Evolutionary conservation across 2,888 invertebrate genomes (phyloP).

Genomic region (Allophyes oxyacanthae): DNA sequence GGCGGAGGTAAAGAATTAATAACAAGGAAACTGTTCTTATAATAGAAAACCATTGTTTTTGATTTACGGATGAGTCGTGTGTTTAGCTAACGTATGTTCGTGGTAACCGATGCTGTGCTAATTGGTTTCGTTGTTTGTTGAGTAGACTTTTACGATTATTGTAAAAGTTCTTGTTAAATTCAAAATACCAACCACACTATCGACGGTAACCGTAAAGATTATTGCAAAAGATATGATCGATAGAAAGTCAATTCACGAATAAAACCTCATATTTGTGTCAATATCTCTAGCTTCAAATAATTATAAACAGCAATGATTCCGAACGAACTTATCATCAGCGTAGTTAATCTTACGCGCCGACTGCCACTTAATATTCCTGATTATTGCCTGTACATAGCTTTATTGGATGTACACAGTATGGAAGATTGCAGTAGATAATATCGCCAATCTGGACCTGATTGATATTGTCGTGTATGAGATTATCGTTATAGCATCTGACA

Average conservation of each 20-base stretch:
- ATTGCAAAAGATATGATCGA: neutral
- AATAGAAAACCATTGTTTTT: conserved; percentile 66
- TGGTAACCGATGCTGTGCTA: conserved; percentile 3
- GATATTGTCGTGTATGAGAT: conserved; percentile 53
- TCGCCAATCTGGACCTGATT: conserved; percentile 52
- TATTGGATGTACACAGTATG: conserved; percentile 31
- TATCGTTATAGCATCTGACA: conserved; percentile 50
- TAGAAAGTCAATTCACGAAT: conserved; percentile 5
- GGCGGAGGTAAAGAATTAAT: conserved; percentile 62
- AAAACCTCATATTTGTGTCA: conserved; percentile 32
- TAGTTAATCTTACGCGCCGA: conserved; percentile 24
- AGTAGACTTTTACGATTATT: neutral
- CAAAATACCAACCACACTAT: neutral
- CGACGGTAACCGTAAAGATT: neutral
- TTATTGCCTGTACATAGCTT: conserved; percentile 37
- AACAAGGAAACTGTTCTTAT: conserved; percentile 57
- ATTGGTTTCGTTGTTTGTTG: conserved; percentile 3
- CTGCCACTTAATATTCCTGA: conserved; percentile 43
- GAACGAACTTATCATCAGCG: conserved; percentile 36
- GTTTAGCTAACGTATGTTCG: neutral
- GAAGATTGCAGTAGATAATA: conserved; percentile 54
- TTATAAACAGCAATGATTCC: conserved; percentile 34
- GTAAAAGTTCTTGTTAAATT: neutral
- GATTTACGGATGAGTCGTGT: conserved; percentile 17
- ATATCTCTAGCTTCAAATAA: conserved; percentile 39